phyloP scores from a whole-genome alignment of 2,797 vertebrate genomes.

The Acrossocheilus wenchowensis region DNA sequence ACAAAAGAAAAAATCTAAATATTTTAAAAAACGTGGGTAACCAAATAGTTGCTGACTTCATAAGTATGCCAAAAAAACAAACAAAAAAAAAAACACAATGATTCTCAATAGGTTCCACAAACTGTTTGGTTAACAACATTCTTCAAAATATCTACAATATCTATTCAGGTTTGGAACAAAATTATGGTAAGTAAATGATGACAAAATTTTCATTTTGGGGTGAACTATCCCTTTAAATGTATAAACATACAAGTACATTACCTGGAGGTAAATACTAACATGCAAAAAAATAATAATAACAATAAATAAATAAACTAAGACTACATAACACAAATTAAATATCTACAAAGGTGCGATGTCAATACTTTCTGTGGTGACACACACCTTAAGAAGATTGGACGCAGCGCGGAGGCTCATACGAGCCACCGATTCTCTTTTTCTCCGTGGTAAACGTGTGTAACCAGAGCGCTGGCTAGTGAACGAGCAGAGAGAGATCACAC shows the following conservation, averaged over 20 bases:
- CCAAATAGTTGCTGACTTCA: too few species aligned
- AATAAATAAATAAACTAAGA: neutral
- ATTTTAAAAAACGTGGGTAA: neutral
- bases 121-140: neutral
- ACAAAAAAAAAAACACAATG: too few species aligned
- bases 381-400: slow-evolving; percentile 87
- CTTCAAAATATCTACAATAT: neutral
- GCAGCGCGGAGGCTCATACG: slow-evolving; percentile 96
- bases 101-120: neutral
- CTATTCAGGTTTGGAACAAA: neutral
- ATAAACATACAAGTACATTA: neutral
- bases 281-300: neutral
- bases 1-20: neutral
- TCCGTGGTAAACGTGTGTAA: slow-evolving; percentile 78
- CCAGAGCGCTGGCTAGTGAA: slow-evolving; percentile 89
- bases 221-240: neutral
- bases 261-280: neutral
- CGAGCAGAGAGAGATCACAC: slow-evolving; percentile 86
- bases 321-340: neutral
- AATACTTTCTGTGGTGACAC: neutral
- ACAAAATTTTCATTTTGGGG: neutral
- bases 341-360: neutral
- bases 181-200: neutral
- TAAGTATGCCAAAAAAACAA: too few species aligned
- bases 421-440: slow-evolving; percentile 93